Evolutionary conservation across 2,888 invertebrate species (phyloP).

Genomic region (Ptychoptera albimana): DNA sequence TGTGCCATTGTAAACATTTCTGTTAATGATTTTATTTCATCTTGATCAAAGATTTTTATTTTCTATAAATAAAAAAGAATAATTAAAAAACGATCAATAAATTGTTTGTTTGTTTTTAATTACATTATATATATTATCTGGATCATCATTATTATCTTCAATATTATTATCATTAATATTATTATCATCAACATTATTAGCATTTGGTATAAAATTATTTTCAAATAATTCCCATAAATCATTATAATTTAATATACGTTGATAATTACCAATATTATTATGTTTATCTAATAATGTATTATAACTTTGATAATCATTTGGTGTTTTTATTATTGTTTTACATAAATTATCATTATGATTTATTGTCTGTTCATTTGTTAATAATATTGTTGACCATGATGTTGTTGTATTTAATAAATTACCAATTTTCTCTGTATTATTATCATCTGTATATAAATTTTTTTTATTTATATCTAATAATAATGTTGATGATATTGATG

Average conservation of each 20-base stretch:
- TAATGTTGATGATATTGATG: constrained; percentile 25
- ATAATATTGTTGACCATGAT: constrained; percentile 40
- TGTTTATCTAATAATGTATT: constrained; percentile 25
- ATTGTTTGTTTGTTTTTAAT: no score
- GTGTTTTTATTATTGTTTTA: constrained; percentile 19
- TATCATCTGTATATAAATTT: background rate
- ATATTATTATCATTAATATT: constrained; percentile 29
- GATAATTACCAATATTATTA: constrained; percentile 22
- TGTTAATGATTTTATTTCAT: constrained; percentile 35
- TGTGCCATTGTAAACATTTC: constrained; percentile 39
- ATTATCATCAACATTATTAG: constrained; percentile 2
- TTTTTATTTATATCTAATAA: constrained; percentile 2
- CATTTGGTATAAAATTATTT: constrained; percentile 7
- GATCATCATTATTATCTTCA: constrained; percentile 1
- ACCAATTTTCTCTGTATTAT: constrained; percentile 33
- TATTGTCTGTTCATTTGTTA: constrained; percentile 23
- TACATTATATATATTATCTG: no score
- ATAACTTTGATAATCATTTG: constrained; percentile 24
- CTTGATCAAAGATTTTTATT: constrained; percentile 36
- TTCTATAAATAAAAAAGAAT: constrained; percentile 14
- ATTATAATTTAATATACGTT: constrained; percentile 34
- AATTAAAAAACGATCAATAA: no score
- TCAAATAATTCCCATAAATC: constrained; percentile 40
- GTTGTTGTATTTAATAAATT: constrained; percentile 48
- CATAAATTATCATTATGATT: background rate